phyloP scores from a whole-genome alignment of 2,113 vertebrate species.

The Austrofundulus limnaeus region DNA sequence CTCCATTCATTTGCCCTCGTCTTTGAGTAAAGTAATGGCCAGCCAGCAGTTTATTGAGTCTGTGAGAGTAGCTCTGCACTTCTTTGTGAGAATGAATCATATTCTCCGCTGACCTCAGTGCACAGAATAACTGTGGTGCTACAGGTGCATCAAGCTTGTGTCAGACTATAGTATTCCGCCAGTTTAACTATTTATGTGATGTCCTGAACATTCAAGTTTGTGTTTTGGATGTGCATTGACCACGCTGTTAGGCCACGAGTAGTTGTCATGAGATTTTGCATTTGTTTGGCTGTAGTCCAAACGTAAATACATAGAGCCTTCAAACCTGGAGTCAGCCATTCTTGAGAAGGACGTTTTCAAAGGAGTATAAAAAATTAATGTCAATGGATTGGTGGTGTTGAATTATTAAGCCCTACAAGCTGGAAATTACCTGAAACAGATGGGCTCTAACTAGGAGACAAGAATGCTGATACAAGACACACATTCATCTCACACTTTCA shows the following conservation, averaged over 20 bases:
- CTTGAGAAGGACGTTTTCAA: slow-evolving; percentile 64
- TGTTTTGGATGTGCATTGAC: slow-evolving; percentile 21
- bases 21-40: background rate
- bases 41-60: background rate
- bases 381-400: slow-evolving; percentile 72
- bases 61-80: slow-evolving; percentile 6
- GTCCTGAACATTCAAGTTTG: slow-evolving; percentile 10
- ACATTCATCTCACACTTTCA: slow-evolving; percentile 27
- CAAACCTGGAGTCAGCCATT: slow-evolving; percentile 23
- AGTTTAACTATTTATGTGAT: slow-evolving; percentile 6
- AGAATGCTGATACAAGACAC: slow-evolving; percentile 40
- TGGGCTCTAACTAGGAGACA: slow-evolving; percentile 57
- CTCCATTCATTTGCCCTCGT: background rate
- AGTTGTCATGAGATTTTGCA: slow-evolving; percentile 24
- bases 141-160: background rate
- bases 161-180: background rate
- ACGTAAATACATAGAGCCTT: background rate
- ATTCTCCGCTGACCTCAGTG: slow-evolving; percentile 22
- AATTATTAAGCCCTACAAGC: slow-evolving; percentile 75
- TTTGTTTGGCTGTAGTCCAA: slow-evolving; percentile 22
- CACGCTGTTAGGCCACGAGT: background rate
- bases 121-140: slow-evolving; percentile 7
- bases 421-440: slow-evolving; percentile 69
- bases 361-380: slow-evolving; percentile 74
- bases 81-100: slow-evolving; percentile 6